These are phyloP conservation scores for Eremobia ochroleuca DNA, from an alignment of 2,888 invertebrate species.

Conservation along the genomic window DNA sequence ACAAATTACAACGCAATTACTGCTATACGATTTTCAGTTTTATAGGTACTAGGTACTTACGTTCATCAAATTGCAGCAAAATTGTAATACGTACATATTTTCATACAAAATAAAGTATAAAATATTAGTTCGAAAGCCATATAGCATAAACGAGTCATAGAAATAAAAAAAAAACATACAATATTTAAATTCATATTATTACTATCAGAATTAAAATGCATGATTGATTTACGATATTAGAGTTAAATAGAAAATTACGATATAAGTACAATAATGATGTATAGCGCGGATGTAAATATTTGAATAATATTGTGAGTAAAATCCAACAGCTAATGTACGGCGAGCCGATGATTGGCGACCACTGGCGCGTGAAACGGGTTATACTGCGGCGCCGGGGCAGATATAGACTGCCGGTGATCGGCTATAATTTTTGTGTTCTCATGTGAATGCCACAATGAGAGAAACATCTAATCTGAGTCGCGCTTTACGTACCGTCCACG, in stretches of 20 bases:
- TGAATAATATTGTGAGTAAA: conserved; percentile 47
- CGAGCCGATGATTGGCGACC: conserved; percentile 83
- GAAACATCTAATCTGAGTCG: conserved; percentile 78
- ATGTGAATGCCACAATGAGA: conserved; percentile 82
- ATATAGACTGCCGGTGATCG: conserved; percentile 90
- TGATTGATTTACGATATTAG: conserved; percentile 28
- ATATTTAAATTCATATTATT: neutral
- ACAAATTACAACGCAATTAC: neutral
- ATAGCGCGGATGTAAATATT: conserved; percentile 56
- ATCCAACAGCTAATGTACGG: conserved; percentile 56
- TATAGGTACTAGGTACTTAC: too few species aligned
- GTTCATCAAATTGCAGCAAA: neutral
- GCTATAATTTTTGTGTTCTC: conserved; percentile 90
- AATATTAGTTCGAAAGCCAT: neutral
- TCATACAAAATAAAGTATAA: neutral
- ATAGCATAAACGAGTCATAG: neutral
- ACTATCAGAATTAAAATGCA: conserved; percentile 6
- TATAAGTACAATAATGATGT: conserved; percentile 32
- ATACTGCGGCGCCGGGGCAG: conserved; percentile 85
- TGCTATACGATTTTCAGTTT: neutral
- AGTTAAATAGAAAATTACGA: conserved; percentile 31
- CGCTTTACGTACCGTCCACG: conserved; percentile 65
- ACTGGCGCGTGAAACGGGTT: conserved; percentile 90
- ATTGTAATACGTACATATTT: neutral
- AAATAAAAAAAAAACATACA: neutral